Percentiles rank a stretch among this genome's conserved stretches.
These are phyloP conservation scores for Agrotis ipsilon DNA, from an alignment of 2,888 invertebrate species.

Conservation along the genomic window DNA sequence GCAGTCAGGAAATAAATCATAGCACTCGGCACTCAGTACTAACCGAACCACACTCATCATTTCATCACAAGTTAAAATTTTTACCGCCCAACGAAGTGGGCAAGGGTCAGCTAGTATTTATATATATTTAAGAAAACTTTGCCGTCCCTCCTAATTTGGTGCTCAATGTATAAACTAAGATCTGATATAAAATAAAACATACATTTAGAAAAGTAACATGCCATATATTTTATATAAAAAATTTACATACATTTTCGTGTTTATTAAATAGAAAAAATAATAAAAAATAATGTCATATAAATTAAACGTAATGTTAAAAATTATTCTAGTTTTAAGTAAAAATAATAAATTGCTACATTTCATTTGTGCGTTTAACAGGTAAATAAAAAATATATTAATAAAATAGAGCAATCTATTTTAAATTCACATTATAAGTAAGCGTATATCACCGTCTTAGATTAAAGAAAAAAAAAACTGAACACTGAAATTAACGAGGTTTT, in stretches of 20 bases:
- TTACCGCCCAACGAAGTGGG: too few species aligned
- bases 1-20: too few species aligned
- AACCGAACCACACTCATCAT: too few species aligned
- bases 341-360: conserved; percentile 81
- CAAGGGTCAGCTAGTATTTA: too few species aligned
- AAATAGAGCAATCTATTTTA: conserved; percentile 78
- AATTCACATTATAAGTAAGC: conserved; percentile 71
- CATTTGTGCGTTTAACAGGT: conserved; percentile 77
- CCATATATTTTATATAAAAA: conserved; percentile 89
- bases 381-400: conserved; percentile 71
- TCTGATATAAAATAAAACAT: conserved; percentile 71
- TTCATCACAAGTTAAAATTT: too few species aligned
- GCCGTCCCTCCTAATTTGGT: conserved; percentile 67
- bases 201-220: conserved; percentile 88
- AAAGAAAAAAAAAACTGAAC: conserved; percentile 46
- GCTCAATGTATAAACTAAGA: conserved; percentile 70
- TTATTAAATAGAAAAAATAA: conserved; percentile 78
- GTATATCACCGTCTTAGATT: conserved; percentile 66
- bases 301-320: conserved; percentile 67
- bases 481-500: conserved; percentile 18
- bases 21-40: too few species aligned
- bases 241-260: conserved; percentile 74
- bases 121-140: conserved; percentile 58
- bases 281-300: conserved; percentile 67
- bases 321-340: conserved; percentile 65